Conservation (phyloP, 2,113 vertebrate genomes). For the Prionailurus bengalensis region DNA sequence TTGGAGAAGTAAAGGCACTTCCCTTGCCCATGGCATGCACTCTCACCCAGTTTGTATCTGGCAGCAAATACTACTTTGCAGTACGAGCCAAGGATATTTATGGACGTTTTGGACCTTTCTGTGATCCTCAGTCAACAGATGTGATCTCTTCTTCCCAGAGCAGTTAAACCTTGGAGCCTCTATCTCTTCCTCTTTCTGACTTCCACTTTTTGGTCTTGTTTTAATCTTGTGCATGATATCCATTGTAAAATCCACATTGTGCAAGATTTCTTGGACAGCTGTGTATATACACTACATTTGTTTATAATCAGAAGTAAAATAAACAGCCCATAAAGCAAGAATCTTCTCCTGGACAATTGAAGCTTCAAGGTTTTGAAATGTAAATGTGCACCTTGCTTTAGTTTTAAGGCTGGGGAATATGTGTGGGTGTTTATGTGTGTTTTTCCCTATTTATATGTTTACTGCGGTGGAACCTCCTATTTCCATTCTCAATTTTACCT, state of each 20-base stretch:
- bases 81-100: constrained; percentile 97
- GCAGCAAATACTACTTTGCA: constrained; percentile 98
- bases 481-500: constrained; percentile 71
- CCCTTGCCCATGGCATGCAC: constrained; percentile 99
- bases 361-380: constrained; percentile 80
- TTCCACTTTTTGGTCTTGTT: constrained; percentile 81
- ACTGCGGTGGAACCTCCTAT: constrained; percentile 58
- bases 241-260: constrained; percentile 85
- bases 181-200: constrained; percentile 78
- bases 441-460: constrained; percentile 68
- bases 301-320: constrained; percentile 87
- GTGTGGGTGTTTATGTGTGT: constrained; percentile 57
- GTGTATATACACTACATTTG: constrained; percentile 88
- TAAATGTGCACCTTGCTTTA: constrained; percentile 79
- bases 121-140: constrained; percentile 98
- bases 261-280: constrained; percentile 86
- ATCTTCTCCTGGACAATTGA: constrained; percentile 83
- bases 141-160: constrained; percentile 93
- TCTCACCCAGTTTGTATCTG: constrained; percentile 98
- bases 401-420: constrained; percentile 61
- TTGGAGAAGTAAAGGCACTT: constrained; percentile 98
- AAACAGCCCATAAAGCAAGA: constrained; percentile 86
- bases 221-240: constrained; percentile 88
- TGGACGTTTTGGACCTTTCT: constrained; percentile 98
- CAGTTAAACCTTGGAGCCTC: constrained; percentile 88